Conservation (phyloP, 2,888 invertebrate species). For the Hypena proboscidalis region DNA sequence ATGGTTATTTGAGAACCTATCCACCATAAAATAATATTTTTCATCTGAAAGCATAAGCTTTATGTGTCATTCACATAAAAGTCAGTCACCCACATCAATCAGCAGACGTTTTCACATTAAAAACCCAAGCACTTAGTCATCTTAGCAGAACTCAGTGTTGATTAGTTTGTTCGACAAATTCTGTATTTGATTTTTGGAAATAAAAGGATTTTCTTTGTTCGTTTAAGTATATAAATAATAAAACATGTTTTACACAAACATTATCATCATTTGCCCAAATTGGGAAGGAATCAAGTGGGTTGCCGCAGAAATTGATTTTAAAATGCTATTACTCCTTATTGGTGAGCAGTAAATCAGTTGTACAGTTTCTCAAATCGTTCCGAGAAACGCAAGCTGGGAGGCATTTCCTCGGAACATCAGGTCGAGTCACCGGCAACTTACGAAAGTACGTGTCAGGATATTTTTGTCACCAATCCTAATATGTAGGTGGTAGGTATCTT, state of each 20-base stretch:
- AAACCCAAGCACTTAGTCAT: constrained; percentile 9
- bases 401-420: constrained; percentile 50
- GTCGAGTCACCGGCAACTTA: constrained; percentile 44
- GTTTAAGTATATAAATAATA: neutral
- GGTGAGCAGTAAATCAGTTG: neutral
- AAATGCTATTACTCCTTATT: constrained; percentile 3
- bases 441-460: constrained; percentile 55
- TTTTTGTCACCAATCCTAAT: constrained; percentile 55
- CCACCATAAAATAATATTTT: constrained; percentile 1
- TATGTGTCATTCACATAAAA: constrained; percentile 6
- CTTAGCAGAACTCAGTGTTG: neutral
- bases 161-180: neutral
- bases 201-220: neutral
- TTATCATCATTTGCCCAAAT: neutral
- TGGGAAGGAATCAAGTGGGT: neutral
- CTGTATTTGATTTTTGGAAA: neutral
- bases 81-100: constrained; percentile 32
- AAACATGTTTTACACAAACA: neutral
- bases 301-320: constrained; percentile 1
- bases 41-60: constrained; percentile 3
- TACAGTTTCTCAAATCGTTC: constrained; percentile 36
- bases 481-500: constrained; percentile 60
- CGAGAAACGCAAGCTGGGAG: constrained; percentile 43
- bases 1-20: no score
- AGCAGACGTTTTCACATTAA: constrained; percentile 11